Evolutionary conservation across 2,888 invertebrate species (phyloP).

Genomic region (Himalopsyche anomala): DNA sequence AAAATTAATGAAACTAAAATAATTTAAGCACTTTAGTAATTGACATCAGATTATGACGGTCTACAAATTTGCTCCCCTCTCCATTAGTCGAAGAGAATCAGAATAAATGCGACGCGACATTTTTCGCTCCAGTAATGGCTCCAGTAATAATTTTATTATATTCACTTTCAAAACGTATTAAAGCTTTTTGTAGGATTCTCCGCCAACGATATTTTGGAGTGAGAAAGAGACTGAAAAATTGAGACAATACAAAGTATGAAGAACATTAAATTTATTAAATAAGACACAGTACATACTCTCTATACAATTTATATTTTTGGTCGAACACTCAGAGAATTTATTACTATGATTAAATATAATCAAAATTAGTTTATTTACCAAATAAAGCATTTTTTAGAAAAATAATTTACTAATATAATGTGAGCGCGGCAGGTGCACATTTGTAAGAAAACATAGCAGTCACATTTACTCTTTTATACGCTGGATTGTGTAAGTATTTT

Average conservation of each 20-base stretch:
- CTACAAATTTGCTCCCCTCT: slow-evolving; percentile 10
- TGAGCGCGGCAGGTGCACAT: no score
- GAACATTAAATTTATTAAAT: neutral
- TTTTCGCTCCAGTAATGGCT: slow-evolving; percentile 61
- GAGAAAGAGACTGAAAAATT: neutral
- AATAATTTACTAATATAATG: no score
- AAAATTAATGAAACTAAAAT: neutral
- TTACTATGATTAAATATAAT: no score
- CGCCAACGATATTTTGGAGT: neutral
- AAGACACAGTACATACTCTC: no score
- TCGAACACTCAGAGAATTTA: no score
- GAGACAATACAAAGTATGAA: slow-evolving; percentile 13
- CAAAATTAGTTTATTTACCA: no score
- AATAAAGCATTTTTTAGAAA: no score
- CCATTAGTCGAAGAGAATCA: slow-evolving; percentile 5
- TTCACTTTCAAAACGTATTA: slow-evolving; percentile 63
- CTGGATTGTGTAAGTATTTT: no score
- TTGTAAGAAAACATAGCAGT: no score
- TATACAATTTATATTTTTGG: no score
- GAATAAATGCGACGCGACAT: slow-evolving; percentile 60
- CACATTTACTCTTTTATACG: no score
- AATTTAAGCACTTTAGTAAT: neutral
- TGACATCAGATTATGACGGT: slow-evolving; percentile 21
- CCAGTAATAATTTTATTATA: slow-evolving; percentile 64
- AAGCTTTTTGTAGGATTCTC: slow-evolving; percentile 53